Evolutionary conservation across 1,140 invertebrate genomes (phyloP).

Genomic region (Metaphire vulgaris): DNA sequence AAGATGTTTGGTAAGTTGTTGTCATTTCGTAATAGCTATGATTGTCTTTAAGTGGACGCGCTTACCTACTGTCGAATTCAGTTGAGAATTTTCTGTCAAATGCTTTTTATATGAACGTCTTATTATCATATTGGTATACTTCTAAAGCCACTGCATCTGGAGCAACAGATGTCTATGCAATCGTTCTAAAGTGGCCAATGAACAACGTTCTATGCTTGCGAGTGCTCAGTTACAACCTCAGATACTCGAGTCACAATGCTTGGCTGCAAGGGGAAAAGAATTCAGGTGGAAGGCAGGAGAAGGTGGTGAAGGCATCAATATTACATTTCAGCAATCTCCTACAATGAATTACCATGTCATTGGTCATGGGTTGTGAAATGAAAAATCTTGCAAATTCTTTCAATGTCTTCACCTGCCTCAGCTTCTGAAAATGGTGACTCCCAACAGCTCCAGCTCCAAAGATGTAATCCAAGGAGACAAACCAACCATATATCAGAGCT

Average conservation of each 20-base stretch:
- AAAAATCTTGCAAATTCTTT: slow-evolving; percentile 19
- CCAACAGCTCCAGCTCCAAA: too few species aligned
- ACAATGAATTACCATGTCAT: slow-evolving; percentile 34
- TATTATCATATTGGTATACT: slow-evolving; percentile 58
- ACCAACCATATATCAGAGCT: too few species aligned
- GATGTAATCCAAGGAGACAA: too few species aligned
- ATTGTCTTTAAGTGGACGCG: too few species aligned
- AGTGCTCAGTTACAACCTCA: slow-evolving; percentile 38
- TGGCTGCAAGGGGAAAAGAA: slow-evolving; percentile 31
- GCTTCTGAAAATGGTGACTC: too few species aligned
- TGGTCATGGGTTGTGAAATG: slow-evolving; percentile 42
- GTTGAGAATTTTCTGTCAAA: background rate
- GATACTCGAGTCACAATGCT: slow-evolving; percentile 41
- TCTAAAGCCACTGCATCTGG: slow-evolving; percentile 39
- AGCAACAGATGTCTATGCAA: slow-evolving; percentile 58
- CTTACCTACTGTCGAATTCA: background rate
- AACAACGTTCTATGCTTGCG: slow-evolving; percentile 55
- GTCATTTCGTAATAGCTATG: slow-evolving; percentile 9
- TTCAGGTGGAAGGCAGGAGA: slow-evolving; percentile 16
- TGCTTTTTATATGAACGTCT: background rate
- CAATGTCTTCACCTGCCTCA: background rate
- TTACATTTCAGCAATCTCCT: slow-evolving; percentile 34
- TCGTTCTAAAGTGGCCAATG: slow-evolving; percentile 63
- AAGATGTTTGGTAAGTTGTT: slow-evolving; percentile 54
- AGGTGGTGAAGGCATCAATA: slow-evolving; percentile 29